These are phyloP conservation scores for Manis pentadactyla DNA, from an alignment of 2,797 vertebrate genomes.

Conservation along the genomic window DNA sequence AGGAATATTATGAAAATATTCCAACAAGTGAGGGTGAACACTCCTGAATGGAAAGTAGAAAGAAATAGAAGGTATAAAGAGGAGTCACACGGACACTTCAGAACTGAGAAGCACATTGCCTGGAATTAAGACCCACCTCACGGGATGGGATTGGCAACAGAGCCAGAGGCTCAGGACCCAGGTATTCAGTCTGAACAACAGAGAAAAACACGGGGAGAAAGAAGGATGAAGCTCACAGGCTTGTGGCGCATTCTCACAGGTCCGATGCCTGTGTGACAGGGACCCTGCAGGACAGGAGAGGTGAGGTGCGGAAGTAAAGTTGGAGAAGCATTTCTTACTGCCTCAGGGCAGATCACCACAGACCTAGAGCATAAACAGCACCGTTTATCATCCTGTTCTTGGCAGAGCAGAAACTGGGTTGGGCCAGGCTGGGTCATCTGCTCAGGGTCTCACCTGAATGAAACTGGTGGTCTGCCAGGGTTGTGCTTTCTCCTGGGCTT, in stretches of 20 bases:
- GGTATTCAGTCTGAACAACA: background rate
- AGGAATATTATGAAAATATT: background rate
- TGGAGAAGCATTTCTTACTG: background rate
- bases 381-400: background rate
- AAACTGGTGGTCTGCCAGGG: no score
- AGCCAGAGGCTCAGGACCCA: no score
- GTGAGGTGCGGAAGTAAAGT: no score
- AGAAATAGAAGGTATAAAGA: background rate
- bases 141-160: no score
- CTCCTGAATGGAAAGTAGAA: accelerated
- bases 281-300: background rate
- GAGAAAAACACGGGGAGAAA: background rate
- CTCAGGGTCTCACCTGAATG: no score
- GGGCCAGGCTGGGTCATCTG: background rate
- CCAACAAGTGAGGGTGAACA: no score
- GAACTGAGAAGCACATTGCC: background rate
- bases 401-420: background rate
- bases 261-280: accelerated
- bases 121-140: no score
- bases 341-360: no score
- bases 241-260: accelerated
- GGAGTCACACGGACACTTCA: background rate
- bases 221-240: no score
- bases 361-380: background rate
- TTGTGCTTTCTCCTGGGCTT: no score